Evolutionary conservation across 2,888 invertebrate species (phyloP), one percentile per base, ranked within the genome.

Genomic region (Tetranychus truncatus): DNA sequence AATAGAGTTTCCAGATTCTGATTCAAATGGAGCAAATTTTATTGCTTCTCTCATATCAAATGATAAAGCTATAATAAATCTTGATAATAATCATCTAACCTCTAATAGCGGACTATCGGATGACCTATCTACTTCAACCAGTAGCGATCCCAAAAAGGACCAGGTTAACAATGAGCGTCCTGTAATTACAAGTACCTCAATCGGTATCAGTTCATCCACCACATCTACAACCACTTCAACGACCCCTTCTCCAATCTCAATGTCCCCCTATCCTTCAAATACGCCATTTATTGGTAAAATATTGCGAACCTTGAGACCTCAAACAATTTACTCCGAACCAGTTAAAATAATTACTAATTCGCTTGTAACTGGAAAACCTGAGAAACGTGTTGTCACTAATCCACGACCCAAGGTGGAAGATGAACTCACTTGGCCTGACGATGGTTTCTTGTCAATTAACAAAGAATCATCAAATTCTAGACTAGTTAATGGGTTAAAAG

Each of bases 201-300:
- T 75, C 5, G 76, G 74, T 24, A 75, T 77, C 4, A 69, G 6
- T n/a, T 69, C 55, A 55, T 15, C 55, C 9, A 55, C 55, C 55
- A 55, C 55, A 15, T 6, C 55, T 15, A 55, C 55, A 55, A 55
- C 55, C 3, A 55, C 55, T 65, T 34, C 76, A 34, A 66, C 75
- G 2, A 69, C 77, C 20, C 76, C 77, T 6, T 74, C 77, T 15
- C 77, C 78, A 6, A 77, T 77, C 1, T 73, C 77, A 67, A 24
- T 67, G 9, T 6, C 11, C 2, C 21, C 20, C 9, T 5, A 6
- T 6, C 9, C n/a, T 67, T 18, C 24, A 11, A 69, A 69, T 69
- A 69, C 21, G 6, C 69, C 69, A 6, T 69, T 24, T 24, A 21
- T 69, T 69, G 69, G 69, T 24, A 20, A 69, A 21, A 69, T 69